Percentiles rank a stretch among this genome's conserved stretches.
phyloP scores from a whole-genome alignment of 1,140 invertebrate species.

The Drosophila pachea region DNA sequence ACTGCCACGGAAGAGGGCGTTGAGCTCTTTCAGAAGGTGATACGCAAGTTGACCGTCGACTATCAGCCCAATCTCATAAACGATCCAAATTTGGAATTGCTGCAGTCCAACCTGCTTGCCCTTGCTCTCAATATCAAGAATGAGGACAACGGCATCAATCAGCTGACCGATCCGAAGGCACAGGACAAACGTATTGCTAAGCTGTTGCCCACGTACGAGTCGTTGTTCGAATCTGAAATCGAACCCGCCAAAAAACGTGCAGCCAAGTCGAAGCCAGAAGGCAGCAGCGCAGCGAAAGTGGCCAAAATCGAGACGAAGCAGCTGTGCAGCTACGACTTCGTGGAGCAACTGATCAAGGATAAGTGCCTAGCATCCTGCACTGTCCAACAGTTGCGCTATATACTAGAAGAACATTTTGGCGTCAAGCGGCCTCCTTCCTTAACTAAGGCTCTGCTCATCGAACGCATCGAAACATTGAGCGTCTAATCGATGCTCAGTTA shows the following conservation, averaged over 20 bases:
- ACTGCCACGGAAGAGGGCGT: slow-evolving; percentile 49
- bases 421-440: slow-evolving; percentile 14
- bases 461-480: slow-evolving; percentile 37
- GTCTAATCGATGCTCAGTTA: not conserved
- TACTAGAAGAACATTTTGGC: slow-evolving; percentile 55
- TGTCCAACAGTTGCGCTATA: slow-evolving; percentile 41
- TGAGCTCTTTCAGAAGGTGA: slow-evolving; percentile 64
- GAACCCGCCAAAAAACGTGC: slow-evolving; percentile 54
- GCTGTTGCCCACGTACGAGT: slow-evolving; percentile 50
- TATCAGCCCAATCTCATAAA: slow-evolving; percentile 68
- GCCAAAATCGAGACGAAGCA: slow-evolving; percentile 49
- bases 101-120: slow-evolving; percentile 66
- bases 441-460: slow-evolving; percentile 48
- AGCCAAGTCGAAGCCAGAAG: slow-evolving; percentile 22
- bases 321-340: slow-evolving; percentile 41
- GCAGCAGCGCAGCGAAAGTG: slow-evolving; percentile 52
- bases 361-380: slow-evolving; percentile 49
- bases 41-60: slow-evolving; percentile 65
- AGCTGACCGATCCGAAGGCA: slow-evolving; percentile 54
- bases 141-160: slow-evolving; percentile 43
- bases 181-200: slow-evolving; percentile 69
- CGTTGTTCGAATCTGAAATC: slow-evolving; percentile 54
- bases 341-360: slow-evolving; percentile 44
- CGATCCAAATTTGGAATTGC: slow-evolving; percentile 63
- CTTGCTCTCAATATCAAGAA: slow-evolving; percentile 64